Evolutionary conservation across 1,140 invertebrate species (phyloP).

Genomic region (Solenopsis fugax): DNA sequence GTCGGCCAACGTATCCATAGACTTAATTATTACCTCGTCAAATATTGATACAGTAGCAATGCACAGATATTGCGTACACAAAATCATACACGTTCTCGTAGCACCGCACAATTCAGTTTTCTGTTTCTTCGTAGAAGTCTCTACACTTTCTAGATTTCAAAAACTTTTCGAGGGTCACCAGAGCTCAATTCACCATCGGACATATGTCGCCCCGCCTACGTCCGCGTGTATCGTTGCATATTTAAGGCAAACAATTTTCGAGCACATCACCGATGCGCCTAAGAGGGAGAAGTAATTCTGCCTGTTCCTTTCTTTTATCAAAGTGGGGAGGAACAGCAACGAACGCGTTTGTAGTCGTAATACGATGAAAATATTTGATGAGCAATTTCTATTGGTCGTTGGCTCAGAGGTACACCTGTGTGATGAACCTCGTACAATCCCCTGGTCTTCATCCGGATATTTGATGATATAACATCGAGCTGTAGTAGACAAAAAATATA

Average conservation of each 20-base stretch:
- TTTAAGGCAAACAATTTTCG: constrained; percentile 31
- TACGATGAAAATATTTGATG: constrained; percentile 53
- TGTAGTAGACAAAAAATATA: neutral
- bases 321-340: neutral
- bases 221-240: constrained; percentile 23
- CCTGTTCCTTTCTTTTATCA: neutral
- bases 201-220: neutral
- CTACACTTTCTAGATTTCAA: neutral
- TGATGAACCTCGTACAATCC: constrained; percentile 15
- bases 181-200: neutral
- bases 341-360: neutral
- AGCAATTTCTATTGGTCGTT: constrained; percentile 8
- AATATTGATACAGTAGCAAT: neutral
- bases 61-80: neutral
- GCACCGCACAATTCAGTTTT: neutral
- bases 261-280: neutral
- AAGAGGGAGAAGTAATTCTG: constrained; percentile 34
- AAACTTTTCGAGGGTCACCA: constrained; percentile 4
- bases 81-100: neutral
- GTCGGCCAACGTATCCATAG: neutral
- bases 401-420: neutral
- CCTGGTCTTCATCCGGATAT: constrained; percentile 3
- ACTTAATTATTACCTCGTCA: neutral
- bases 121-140: neutral
- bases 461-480: neutral